Evolutionary conservation across 2,888 invertebrate species (phyloP), one percentile per base, ranked within the genome.

Genomic region (Conistra vaccinii): DNA sequence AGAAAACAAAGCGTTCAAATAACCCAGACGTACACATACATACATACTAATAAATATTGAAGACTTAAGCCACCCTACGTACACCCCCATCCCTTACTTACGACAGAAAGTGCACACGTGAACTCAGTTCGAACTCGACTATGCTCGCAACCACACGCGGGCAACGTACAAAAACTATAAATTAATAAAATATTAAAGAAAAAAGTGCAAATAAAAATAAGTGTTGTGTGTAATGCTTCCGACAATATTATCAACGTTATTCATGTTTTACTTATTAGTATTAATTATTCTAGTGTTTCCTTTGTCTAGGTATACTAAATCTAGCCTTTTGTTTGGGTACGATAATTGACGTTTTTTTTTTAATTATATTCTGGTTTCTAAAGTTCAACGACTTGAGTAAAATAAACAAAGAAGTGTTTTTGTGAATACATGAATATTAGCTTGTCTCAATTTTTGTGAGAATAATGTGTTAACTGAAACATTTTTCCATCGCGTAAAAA

Each of bases 241-340:
- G 6, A 89, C 92, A 55, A 82, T 95, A 12, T 77, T 95, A 69
- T 93, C 96, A 1, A 93, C 94, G 0, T 75, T 95, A 35, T 94
- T 96, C 79, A 91, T 96, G 90, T 85, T 95, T 20, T 96, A 96
- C 86, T 87, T 96, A 61, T 90, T 96, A 78, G 91, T 94, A 60
- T 84, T 96, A n/a, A 77, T 95, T 1, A 90, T 95, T 9, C 78
- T 96, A 10, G 90, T 95, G 60, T 96, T 96, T 79, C 95, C 96
- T 20, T 82, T 96, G 79, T 96, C 96, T 4, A 95, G 93, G 78
- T 95, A 96, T 83, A 93, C 90, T 20, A 93, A 90, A 66, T 83
- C 85, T 20, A 88, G 72, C 71, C 72, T 89, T 67, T 83, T 87
- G 81, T 81, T 87, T 39, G 67, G 73, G 0, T 61, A 80, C 68